These are phyloP conservation scores for Crotophaga sulcirostris DNA, from an alignment of 2,113 vertebrate genomes.

Conservation along the genomic window DNA sequence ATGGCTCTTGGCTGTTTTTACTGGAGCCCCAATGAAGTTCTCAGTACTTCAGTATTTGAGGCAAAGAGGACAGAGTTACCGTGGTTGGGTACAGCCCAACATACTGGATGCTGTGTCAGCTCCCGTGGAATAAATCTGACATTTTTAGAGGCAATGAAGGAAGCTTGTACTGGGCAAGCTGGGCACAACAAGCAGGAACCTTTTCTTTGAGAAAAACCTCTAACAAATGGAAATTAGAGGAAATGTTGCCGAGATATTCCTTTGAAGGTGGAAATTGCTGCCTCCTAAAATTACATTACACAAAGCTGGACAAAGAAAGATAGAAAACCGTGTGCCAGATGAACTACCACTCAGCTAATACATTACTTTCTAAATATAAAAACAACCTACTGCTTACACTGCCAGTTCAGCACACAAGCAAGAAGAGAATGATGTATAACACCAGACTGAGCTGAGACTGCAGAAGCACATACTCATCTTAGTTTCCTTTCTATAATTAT, in stretches of 20 bases:
- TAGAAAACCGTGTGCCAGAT: background rate
- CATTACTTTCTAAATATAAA: constrained; percentile 47
- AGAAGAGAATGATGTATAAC: background rate
- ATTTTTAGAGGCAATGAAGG: constrained; percentile 8
- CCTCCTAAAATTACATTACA: constrained; percentile 27
- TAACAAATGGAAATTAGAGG: background rate
- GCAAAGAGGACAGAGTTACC: background rate
- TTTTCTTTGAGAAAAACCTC: background rate
- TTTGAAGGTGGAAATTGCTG: constrained; percentile 31
- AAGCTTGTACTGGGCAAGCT: background rate
- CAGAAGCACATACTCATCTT: background rate
- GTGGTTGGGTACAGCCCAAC: background rate
- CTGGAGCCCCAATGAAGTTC: background rate
- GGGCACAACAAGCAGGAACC: background rate
- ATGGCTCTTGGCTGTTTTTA: background rate
- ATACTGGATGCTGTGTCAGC: background rate
- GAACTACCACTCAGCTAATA: constrained; percentile 5
- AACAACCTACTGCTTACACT: background rate
- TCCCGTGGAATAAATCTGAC: background rate
- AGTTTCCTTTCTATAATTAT: background rate
- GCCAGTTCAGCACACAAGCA: background rate
- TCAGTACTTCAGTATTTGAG: background rate
- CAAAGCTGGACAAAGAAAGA: constrained; percentile 23
- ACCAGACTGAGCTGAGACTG: background rate
- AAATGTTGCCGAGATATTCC: background rate